These are phyloP conservation scores for Avahi laniger DNA, from an alignment of 2,797 vertebrate species.

Conservation along the genomic window DNA sequence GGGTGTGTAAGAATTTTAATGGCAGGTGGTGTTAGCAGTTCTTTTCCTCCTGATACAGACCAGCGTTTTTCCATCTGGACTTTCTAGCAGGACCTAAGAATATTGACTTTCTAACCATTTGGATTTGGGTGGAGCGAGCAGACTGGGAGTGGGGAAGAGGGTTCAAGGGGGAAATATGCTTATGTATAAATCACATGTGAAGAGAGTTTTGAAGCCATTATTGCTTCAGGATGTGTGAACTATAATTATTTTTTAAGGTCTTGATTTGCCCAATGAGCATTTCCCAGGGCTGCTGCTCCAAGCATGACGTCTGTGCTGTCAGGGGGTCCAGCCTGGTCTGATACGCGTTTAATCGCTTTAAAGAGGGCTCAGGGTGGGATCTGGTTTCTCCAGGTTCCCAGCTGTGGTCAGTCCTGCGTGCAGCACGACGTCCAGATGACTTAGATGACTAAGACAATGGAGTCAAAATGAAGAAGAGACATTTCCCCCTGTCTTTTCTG, in stretches of 20 bases:
- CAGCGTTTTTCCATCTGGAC: slow-evolving; percentile 70
- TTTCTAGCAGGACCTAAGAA: slow-evolving; percentile 51
- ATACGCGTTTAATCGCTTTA: slow-evolving; percentile 71
- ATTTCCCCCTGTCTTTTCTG: neutral
- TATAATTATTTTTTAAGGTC: slow-evolving; percentile 73
- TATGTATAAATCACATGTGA: slow-evolving; percentile 71
- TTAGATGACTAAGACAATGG: slow-evolving; percentile 46
- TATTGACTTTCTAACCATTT: slow-evolving; percentile 73
- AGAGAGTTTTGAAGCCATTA: slow-evolving; percentile 72
- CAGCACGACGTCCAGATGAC: neutral
- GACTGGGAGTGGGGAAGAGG: slow-evolving; percentile 8
- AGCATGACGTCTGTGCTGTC: slow-evolving; percentile 73
- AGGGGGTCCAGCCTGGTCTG: slow-evolving; percentile 54
- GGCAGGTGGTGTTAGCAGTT: slow-evolving; percentile 69
- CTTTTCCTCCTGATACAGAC: slow-evolving; percentile 58
- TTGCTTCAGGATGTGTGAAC: slow-evolving; percentile 76
- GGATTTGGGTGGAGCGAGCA: slow-evolving; percentile 61
- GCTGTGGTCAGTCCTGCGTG: slow-evolving; percentile 34
- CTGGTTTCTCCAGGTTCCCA: slow-evolving; percentile 64
- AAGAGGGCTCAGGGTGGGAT: slow-evolving; percentile 64
- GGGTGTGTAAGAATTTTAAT: slow-evolving; percentile 65
- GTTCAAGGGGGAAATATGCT: slow-evolving; percentile 64
- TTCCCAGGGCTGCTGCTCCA: slow-evolving; percentile 63
- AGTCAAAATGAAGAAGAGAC: slow-evolving; percentile 46
- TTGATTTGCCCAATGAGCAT: slow-evolving; percentile 72